Evolutionary conservation across 2,888 invertebrate genomes (phyloP), one percentile per base, ranked within the genome.

Genomic region (Lasius fuliginosus): DNA sequence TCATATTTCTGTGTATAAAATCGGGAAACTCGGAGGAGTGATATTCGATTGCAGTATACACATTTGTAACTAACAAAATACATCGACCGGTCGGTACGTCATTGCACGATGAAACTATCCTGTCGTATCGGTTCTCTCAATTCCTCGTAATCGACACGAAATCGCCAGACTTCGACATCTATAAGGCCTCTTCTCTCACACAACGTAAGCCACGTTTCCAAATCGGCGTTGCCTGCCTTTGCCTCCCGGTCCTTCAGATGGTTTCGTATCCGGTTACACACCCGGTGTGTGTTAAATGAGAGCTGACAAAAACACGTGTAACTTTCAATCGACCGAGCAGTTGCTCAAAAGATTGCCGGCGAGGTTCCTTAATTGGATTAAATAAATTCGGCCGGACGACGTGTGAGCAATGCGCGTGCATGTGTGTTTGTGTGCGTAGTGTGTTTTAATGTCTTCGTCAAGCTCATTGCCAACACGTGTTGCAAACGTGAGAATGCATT

Each of bases 221-320:
- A 73, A 62, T 67, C 76, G 83, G 62, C 40, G 46, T 73, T 23
- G 33, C 40, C 69, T 40, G 18, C 46, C 69, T 46, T 71, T 75
- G 85, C 74, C 85, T 84, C 62, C 77, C 75, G 69, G 69, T 87
- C 65, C 65, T 87, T 69, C 79, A 49, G 74, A 79, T 74, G 77
- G 82, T 49, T 76, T 84, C 75, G 86, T 91, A 88, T 91, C 88
- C 62, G 81, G 83, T 90, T 91, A 88, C 90, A 46, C 46, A 85
- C 85, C 64, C 84, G 79, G 81, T 60, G 81, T 81, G 71, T 84
- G 91, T 90, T 90, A 90, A 92, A 93, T 82, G 91, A 89, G 92
- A 92, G 85, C 91, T 93, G 93, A 92, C 93, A 91, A 91, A 92
- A 93, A 93, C 93, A 93, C 93, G 93, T 93, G 93, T 93, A 93